phyloP scores from a whole-genome alignment of 2,888 invertebrate species.

The Drosophila engyochracea region DNA sequence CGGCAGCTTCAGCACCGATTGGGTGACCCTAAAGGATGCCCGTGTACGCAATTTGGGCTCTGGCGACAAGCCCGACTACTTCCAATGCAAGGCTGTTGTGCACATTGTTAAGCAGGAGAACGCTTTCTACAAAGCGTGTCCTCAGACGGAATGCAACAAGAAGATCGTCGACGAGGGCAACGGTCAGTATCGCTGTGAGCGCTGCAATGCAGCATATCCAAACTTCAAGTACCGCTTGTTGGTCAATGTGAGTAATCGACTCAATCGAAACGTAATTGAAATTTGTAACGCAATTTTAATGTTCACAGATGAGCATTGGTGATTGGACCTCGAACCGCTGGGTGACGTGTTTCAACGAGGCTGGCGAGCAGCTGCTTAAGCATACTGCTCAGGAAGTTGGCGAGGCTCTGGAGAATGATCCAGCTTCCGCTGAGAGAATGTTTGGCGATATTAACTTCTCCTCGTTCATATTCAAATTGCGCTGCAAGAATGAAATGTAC shows the following conservation, averaged over 20 bases:
- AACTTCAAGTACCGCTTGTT: conserved; percentile 95
- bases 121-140: conserved; percentile 96
- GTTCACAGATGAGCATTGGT: conserved; percentile 90
- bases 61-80: conserved; percentile 93
- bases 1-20: conserved; percentile 87
- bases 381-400: conserved; percentile 92
- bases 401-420: conserved; percentile 89
- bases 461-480: conserved; percentile 92
- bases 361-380: conserved; percentile 92
- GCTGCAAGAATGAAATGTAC: conserved; percentile 95
- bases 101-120: conserved; percentile 93
- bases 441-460: conserved; percentile 92
- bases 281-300: not conserved
- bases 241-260: conserved; percentile 88
- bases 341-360: conserved; percentile 95
- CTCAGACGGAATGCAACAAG: conserved; percentile 95
- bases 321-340: conserved; percentile 96
- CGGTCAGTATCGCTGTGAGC: conserved; percentile 96
- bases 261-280: not conserved
- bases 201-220: conserved; percentile 94
- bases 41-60: conserved; percentile 89
- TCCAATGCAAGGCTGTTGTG: conserved; percentile 91
- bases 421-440: conserved; percentile 88
- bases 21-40: conserved; percentile 92
- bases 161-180: conserved; percentile 96